Evolutionary conservation across 2,113 vertebrate genomes (phyloP), one percentile per base, ranked within the genome.

Genomic region (Zosterops japonicus): DNA sequence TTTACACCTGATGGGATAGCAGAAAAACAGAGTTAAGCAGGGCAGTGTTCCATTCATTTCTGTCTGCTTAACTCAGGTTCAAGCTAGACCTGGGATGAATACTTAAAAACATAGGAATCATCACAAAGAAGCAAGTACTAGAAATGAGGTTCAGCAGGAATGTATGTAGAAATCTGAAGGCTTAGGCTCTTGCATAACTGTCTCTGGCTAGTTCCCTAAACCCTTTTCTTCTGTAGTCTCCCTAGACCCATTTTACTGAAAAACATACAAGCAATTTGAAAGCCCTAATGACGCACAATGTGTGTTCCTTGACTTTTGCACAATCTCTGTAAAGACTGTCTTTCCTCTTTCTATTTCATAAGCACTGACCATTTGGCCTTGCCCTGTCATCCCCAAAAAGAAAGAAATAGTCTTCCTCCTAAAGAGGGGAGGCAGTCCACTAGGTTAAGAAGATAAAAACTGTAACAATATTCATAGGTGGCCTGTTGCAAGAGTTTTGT

Each of bases 321-420:
- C 68, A 69, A 74, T 88, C 80, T 85, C 76, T 65, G 50, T 93
- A 89, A 94, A 92, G 80, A 76, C 59, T 87, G 70, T 89, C 95
- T 96, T 94, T 91, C 87, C 72, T 95, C 94, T 90, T 90, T 88
- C 82, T 82, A 11, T 97, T 98, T 97, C 96, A 80, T 94, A 96
- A 97, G 79, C 74, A 53, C 71, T 65, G 52, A 71, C 92, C 88
- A 70, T 77, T 90, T 93, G 96, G 92, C 86, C 90, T 95, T 74
- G 93, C 89, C 87, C 69, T 64, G 19, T 72, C 61, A 68, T 94
- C 74, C 90, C 78, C 8, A 25, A 81, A 95, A 94, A 60, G 87
- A 92, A 90, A 92, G 67, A 82, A 87, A 96, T 83, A 95, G 50
- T 83, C 53, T 96, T 80, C 27, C 46, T 94, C 50, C 80, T 77